Evolutionary conservation across 1,140 invertebrate species (phyloP), one percentile per base, ranked within the genome.

Genomic region (Drosophila ironensis): DNA sequence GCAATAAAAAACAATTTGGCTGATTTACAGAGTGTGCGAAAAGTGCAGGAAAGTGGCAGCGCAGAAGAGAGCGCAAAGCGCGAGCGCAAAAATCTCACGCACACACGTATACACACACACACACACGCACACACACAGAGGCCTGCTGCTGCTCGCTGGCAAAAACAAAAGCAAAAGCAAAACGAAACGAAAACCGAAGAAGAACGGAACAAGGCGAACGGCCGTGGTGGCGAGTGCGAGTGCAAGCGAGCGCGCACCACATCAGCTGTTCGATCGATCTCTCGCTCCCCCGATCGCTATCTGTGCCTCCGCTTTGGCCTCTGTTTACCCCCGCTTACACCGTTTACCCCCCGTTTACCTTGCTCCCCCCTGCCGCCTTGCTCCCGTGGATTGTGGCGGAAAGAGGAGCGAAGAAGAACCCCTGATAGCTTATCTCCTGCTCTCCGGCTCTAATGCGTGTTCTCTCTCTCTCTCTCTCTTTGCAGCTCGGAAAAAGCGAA

Each of bases 401-500:
- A 54, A 53, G 42, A 53, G 64, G 61, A 66, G n/a, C 38, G 61
- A 24, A 44, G 14, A 35, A 41, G 61, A 46, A 66, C 35, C 14
- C 30, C 22, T 20, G 11, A 22, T 7, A 11, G 47, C 44, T 66
- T 50, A 52, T 64, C 50, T 64, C 52, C 52, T 37, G 25, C 37
- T 11, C 27, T 50, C 19, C 20, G 24, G 42, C 37, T 28, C 56
- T 60, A 60, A 60, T 60, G 56, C 11, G 50, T 51, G 60, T 60
- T 9, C 22, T 14, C 28, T 59, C 54, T 63, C 28, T 48, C 6
- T 50, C 19, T 33, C 14, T 66, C 48, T 71, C 74, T 82, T 86
- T 80, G 61, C 81, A 86, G 80, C 74, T 78, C 75, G 61, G 71
- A 70, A 59, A 47, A 56, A 6, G 42, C n/a, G n/a, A 53, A n/a